Evolutionary conservation across 2,888 invertebrate genomes (phyloP), one percentile per base, ranked within the genome.

Genomic region (Spisula subtruncata): DNA sequence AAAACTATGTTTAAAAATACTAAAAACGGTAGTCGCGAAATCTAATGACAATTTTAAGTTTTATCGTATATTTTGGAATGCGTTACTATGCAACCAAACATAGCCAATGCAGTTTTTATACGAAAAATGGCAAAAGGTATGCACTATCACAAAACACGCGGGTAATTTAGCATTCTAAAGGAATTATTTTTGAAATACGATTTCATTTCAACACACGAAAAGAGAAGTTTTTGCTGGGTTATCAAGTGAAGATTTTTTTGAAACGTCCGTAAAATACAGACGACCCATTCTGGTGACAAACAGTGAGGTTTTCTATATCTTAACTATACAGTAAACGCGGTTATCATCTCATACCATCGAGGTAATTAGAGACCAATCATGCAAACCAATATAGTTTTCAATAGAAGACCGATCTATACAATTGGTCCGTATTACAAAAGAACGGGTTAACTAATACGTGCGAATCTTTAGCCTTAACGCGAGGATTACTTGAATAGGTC

Each of bases 401-500:
- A 85, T 85, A 80, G 79, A 54, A 32, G 35, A 41, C 32, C 79
- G 79, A 85, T 85, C 85, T 56, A 85, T 56, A 85, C 79, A 85
- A 85, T 85, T 79, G 80, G 81, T 48, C 51, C 75, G 75, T 81
- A 48, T 46, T n/a, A 48, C 46, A 81, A 81, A 81, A 81, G 46
- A 12, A 25, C 46, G 20, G 80, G 75, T 75, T 75, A 75, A 75
- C 35, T 85, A 48, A 79, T 66, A 84, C 48, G 51, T 75, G 71
- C 51, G 25, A 25, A 84, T 84, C 79, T 85, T 79, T 80, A 51
- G 29, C 56, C n/a, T 56, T 89, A 91, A 91, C 60, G 91, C 89
- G 83, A 46, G 71, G 75, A 85, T 91, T 87, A 46, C 91, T 89
- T 89, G 91, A 85, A 79, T 87, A 81, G 51, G 41, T 56, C 25